Evolutionary conservation across 2,113 vertebrate species (phyloP), one percentile per base, ranked within the genome.

Genomic region (Notiomystis cincta): DNA sequence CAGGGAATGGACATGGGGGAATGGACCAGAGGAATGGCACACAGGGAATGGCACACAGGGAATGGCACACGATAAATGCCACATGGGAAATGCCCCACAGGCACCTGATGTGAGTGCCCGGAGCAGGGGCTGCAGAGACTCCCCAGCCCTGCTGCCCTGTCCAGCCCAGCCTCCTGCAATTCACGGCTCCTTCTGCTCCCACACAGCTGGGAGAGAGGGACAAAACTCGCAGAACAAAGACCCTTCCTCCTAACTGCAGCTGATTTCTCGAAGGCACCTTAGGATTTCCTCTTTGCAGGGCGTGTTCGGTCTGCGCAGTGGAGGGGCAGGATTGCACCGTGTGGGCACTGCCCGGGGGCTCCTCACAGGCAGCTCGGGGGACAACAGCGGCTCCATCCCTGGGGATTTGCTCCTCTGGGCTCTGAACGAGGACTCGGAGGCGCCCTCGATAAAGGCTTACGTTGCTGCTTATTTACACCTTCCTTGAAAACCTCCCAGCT

Each of bases 371-470:
- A 9, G 4, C 61, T 27, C 37, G 2, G 10, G 24, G 23, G 40
- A 13, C 60, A 7, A 18, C 30, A 40, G 4, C 0, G 0, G 3
- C 58, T 77, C 47, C 25, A 20, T 9, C 77, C 38, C 56, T 13
- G 47, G 5, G 35, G 47, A 18, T 15, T 12, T 12, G 31, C 31
- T 6, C 19, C 62, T 22, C 6, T 2, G 4, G 1, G 31, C 73
- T 57, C 57, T 4, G 22, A 5, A 2, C 0, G 0, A 0, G 28
- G 31, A 1, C 22, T 1, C 10, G 20, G 4, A 28, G 40, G 9
- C 2, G 19, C 3, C 42, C 45, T 15, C 3, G 53, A 13, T 15
- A 27, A 40, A 33, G 67, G 48, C 4, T 5, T 4, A 2, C 4
- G 10, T 7, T 57, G 24, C 47, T 45, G n/a, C 5, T 4, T 7